phyloP scores from a whole-genome alignment of 2,797 vertebrate species.

The Etheostoma nigrum region DNA sequence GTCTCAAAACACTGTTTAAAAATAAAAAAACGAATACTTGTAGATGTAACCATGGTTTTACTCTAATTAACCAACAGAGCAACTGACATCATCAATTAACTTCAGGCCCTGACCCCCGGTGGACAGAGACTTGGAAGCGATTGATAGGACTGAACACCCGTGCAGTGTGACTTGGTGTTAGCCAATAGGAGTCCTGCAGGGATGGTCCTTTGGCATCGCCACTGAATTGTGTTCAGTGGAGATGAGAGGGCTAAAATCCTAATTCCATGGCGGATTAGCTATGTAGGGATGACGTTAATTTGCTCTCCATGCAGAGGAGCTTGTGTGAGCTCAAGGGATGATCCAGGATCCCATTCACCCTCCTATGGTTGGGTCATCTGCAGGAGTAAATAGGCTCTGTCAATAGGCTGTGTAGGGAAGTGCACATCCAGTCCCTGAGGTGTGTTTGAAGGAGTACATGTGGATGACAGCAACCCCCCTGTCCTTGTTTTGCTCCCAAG shows the following conservation, averaged over 20 bases:
- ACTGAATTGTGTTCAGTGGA: constrained; percentile 38
- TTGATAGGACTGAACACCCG: not conserved
- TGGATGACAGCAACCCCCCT: constrained; percentile 59
- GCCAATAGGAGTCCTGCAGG: constrained; percentile 28
- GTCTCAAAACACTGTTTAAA: too few relatives aligned
- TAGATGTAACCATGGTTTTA: not conserved
- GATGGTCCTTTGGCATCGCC: constrained; percentile 41
- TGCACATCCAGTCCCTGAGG: constrained; percentile 45
- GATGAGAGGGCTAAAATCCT: constrained; percentile 72
- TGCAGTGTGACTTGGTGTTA: constrained; percentile 6
- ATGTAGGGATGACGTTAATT: constrained; percentile 76
- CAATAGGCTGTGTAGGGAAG: not conserved
- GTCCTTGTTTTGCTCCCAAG: constrained; percentile 74
- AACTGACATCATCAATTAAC: not conserved
- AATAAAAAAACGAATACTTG: too few relatives aligned
- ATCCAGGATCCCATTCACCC: constrained; percentile 68
- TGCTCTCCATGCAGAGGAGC: constrained; percentile 72
- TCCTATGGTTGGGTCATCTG: constrained; percentile 44
- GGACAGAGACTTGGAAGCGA: not conserved
- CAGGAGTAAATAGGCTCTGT: constrained; percentile 34
- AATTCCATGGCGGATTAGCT: constrained; percentile 76
- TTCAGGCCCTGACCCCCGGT: too few relatives aligned
- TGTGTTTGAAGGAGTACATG: constrained; percentile 70
- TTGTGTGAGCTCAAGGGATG: constrained; percentile 68
- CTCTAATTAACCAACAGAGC: not conserved